These are phyloP conservation scores for Stenichneumon culpator DNA, from an alignment of 2,888 invertebrate genomes.

Conservation along the genomic window DNA sequence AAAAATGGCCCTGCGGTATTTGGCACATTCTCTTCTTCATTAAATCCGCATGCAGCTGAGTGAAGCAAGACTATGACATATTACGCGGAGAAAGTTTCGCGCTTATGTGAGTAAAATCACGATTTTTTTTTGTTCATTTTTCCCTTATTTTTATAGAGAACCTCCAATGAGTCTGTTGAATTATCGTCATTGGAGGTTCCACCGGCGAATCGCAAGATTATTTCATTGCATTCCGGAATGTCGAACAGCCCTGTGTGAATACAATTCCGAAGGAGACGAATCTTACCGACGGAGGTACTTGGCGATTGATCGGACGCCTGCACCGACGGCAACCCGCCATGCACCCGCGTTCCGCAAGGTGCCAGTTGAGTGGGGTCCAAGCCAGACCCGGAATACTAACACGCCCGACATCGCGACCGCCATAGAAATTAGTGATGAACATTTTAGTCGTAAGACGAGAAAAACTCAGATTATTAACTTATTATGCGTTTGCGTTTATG, in stretches of 20 bases:
- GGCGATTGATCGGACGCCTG: conserved; percentile 30
- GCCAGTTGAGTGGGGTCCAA: neutral
- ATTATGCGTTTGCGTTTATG: no score
- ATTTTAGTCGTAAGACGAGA: no score
- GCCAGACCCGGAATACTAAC: neutral
- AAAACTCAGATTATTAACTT: no score
- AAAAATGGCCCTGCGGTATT: neutral
- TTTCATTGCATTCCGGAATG: neutral
- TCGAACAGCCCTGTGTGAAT: neutral
- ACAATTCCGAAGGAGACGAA: neutral
- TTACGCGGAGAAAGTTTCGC: conserved; percentile 3
- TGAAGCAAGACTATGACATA: neutral
- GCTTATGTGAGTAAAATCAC: neutral
- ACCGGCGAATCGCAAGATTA: no score
- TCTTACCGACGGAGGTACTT: neutral
- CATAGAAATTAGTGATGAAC: neutral
- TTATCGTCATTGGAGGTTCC: no score
- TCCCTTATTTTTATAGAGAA: neutral
- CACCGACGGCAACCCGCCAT: conserved; percentile 39
- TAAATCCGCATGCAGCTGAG: conserved; percentile 17
- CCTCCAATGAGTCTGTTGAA: neutral
- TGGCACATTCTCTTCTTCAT: neutral
- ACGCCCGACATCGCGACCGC: no score
- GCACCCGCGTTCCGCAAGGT: conserved; percentile 18
- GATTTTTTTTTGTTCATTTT: neutral